Conservation (phyloP, 2,113 vertebrate species). For the Sclerurus mexicanus region DNA sequence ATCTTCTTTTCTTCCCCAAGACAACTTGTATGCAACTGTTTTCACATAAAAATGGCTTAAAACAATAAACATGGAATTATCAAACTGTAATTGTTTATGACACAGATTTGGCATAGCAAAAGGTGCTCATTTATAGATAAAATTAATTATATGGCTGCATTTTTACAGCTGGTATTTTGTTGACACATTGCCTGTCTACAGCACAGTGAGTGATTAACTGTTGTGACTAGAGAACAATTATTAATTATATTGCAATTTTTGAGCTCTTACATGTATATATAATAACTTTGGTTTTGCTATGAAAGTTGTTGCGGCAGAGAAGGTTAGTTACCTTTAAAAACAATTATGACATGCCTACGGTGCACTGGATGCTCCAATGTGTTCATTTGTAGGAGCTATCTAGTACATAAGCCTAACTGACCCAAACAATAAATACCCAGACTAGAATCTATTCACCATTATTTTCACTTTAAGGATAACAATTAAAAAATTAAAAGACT, state of each 20-base stretch:
- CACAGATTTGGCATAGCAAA: background rate
- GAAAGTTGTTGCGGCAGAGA: background rate
- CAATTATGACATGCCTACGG: background rate
- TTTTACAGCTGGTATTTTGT: background rate
- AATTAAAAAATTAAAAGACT: background rate
- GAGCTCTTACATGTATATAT: background rate
- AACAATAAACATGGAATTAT: background rate
- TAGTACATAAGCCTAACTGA: background rate
- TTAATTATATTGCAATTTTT: conserved; percentile 4
- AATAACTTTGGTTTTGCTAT: background rate
- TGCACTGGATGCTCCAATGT: background rate
- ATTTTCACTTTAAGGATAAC: background rate
- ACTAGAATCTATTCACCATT: background rate
- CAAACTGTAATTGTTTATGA: background rate
- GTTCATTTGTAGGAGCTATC: background rate
- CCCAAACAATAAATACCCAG: background rate
- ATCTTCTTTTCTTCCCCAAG: background rate
- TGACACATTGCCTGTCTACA: background rate
- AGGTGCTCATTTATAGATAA: background rate
- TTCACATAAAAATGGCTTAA: background rate
- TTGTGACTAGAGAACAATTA: background rate
- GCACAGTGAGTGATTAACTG: background rate
- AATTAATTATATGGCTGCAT: background rate
- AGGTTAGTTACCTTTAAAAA: background rate
- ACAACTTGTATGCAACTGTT: background rate